Evolutionary conservation across 2,888 invertebrate genomes (phyloP).

Genomic region (Caenorhabditis panamensis): DNA sequence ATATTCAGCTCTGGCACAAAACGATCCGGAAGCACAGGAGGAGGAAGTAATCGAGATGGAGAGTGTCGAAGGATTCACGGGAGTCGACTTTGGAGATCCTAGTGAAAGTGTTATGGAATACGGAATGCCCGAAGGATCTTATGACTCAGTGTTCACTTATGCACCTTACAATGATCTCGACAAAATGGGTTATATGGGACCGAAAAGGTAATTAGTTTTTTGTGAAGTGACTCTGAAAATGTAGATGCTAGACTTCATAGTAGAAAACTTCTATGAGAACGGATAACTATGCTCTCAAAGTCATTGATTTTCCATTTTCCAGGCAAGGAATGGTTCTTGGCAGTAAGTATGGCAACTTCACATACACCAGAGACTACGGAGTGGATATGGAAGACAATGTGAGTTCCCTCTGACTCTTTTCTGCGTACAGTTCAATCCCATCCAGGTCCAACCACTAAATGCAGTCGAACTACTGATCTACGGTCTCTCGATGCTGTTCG

Average conservation of each 20-base stretch:
- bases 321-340: slow-evolving; percentile 63
- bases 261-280: too few species aligned
- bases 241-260: too few species aligned
- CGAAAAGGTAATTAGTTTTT: slow-evolving; percentile 58
- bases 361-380: slow-evolving; percentile 62
- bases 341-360: slow-evolving; percentile 63
- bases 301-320: too few species aligned
- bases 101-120: slow-evolving; percentile 60
- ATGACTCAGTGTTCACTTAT: slow-evolving; percentile 72
- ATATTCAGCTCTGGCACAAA: slow-evolving; percentile 63
- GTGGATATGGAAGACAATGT: slow-evolving; percentile 58
- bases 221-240: background rate
- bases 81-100: slow-evolving; percentile 46
- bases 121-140: slow-evolving; percentile 68
- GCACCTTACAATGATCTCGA: slow-evolving; percentile 74
- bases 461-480: slow-evolving; percentile 65
- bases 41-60: slow-evolving; percentile 43
- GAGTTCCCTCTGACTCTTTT: background rate
- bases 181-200: slow-evolving; percentile 70
- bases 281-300: too few species aligned
- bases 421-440: too few species aligned
- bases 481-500: slow-evolving; percentile 68
- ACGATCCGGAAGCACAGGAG: slow-evolving; percentile 50
- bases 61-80: slow-evolving; percentile 31
- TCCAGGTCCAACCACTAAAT: slow-evolving; percentile 58